Conservation (phyloP, 2,888 invertebrate genomes). For the Eristalis intricaria region DNA sequence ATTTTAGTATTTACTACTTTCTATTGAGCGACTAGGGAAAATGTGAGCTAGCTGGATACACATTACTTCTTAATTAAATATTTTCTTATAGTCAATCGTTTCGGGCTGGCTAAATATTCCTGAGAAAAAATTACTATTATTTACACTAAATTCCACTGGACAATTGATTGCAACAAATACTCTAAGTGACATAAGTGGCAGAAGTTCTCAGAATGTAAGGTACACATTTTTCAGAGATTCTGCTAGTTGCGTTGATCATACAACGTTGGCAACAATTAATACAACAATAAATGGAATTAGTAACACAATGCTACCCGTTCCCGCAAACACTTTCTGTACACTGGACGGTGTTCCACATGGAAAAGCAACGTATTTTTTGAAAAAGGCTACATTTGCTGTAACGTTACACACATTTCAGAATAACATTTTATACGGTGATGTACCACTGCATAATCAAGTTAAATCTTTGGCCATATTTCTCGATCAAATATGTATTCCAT, state of each 20-base stretch:
- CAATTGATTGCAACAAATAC: constrained; percentile 81
- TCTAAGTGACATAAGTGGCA: constrained; percentile 78
- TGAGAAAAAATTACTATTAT: constrained; percentile 79
- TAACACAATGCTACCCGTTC: constrained; percentile 75
- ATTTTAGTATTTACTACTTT: too few species aligned
- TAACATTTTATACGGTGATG: constrained; percentile 87
- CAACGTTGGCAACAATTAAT: constrained; percentile 58
- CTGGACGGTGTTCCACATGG: constrained; percentile 79
- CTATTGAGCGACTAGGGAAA: too few species aligned
- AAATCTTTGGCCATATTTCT: constrained; percentile 87
- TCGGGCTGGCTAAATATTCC: constrained; percentile 80
- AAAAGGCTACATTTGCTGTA: constrained; percentile 79
- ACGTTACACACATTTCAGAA: constrained; percentile 80
- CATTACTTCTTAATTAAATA: not conserved
- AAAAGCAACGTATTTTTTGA: constrained; percentile 84
- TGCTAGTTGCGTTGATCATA: constrained; percentile 4
- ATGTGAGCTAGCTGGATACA: too few species aligned
- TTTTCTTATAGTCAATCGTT: constrained; percentile 77
- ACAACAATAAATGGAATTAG: constrained; percentile 57
- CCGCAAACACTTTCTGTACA: constrained; percentile 79
- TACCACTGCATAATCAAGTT: constrained; percentile 86
- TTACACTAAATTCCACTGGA: constrained; percentile 81
- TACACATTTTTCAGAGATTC: constrained; percentile 48
- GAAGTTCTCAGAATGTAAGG: constrained; percentile 37
- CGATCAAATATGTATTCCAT: constrained; percentile 88